A percentile compares a stretch with the other conserved stretches of the same genome.
phyloP scores from a whole-genome alignment of 2,888 invertebrate species.

The Dexiosoma caninum region DNA sequence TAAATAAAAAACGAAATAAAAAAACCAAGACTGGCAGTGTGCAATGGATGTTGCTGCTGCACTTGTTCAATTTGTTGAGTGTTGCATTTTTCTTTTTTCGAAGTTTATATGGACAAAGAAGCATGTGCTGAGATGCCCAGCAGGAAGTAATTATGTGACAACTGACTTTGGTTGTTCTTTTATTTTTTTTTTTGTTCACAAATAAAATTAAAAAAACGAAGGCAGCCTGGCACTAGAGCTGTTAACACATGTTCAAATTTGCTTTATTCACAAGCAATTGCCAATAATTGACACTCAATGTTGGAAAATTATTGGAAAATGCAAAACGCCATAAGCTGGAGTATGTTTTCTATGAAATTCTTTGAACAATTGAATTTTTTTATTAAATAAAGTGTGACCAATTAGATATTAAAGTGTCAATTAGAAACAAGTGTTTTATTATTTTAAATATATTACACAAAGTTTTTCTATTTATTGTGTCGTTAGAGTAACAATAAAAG shows the following conservation, averaged over 20 bases:
- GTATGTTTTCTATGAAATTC: neutral
- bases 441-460: no score
- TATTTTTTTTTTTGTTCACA: slow-evolving; percentile 6
- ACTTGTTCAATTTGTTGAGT: slow-evolving; percentile 21
- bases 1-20: no score
- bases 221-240: slow-evolving; percentile 30
- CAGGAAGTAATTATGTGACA: slow-evolving; percentile 60
- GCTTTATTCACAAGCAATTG: slow-evolving; percentile 25
- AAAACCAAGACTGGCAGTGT: neutral
- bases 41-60: neutral
- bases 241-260: slow-evolving; percentile 55
- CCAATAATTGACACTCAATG: slow-evolving; percentile 48
- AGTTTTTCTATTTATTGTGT: no score
- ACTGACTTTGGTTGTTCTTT: slow-evolving; percentile 29
- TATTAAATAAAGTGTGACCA: neutral
- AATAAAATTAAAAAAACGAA: slow-evolving; percentile 6
- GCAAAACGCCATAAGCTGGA: neutral
- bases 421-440: neutral
- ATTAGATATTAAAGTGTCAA: neutral
- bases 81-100: neutral
- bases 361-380: neutral
- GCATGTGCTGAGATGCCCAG: slow-evolving; percentile 31
- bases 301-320: slow-evolving; percentile 31
- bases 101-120: neutral
- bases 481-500: no score